Percentiles rank a stretch among this genome's conserved stretches.
These are phyloP conservation scores for Coregonus suidteri DNA, from an alignment of 2,797 vertebrate species.

Conservation along the genomic window DNA sequence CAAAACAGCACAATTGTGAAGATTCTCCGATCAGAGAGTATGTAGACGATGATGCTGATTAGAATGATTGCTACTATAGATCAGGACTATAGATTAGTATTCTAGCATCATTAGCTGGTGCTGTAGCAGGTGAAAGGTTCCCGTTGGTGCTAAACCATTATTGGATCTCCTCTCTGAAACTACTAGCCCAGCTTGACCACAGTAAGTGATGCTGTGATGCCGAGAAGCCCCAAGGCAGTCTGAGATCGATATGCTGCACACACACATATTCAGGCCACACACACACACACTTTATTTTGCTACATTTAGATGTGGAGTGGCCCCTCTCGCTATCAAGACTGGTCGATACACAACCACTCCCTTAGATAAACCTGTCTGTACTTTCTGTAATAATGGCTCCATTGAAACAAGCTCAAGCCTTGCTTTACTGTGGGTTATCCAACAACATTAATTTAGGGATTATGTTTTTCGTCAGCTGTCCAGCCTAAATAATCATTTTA, in stretches of 20 bases:
- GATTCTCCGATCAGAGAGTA: not conserved
- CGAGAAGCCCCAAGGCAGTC: conserved; percentile 36
- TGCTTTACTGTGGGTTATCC: too few relatives aligned
- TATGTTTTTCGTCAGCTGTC: too few relatives aligned
- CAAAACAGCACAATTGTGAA: too few relatives aligned
- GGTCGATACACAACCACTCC: too few relatives aligned
- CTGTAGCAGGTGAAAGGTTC: conserved; percentile 8
- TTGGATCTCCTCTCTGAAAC: conserved; percentile 29
- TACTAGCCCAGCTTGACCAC: conserved; percentile 42
- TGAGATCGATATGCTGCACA: conserved; percentile 25
- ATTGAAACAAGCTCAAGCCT: too few relatives aligned
- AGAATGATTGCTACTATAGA: not conserved
- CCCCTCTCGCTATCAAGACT: too few relatives aligned
- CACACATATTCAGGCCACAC: conserved; percentile 12
- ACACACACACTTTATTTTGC: not conserved
- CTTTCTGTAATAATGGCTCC: too few relatives aligned
- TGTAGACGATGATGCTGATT: conserved; percentile 15
- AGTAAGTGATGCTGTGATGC: conserved; percentile 39
- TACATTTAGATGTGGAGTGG: too few relatives aligned
- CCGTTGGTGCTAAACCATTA: conserved; percentile 22
- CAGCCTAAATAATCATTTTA: too few relatives aligned
- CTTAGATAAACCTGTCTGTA: too few relatives aligned
- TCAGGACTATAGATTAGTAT: conserved; percentile 16
- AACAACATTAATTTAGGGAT: too few relatives aligned
- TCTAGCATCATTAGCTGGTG: conserved; percentile 15